Base-by-base conservation (phyloP, 2,797 vertebrate genomes). In the Propithecus perrieri region DNA sequence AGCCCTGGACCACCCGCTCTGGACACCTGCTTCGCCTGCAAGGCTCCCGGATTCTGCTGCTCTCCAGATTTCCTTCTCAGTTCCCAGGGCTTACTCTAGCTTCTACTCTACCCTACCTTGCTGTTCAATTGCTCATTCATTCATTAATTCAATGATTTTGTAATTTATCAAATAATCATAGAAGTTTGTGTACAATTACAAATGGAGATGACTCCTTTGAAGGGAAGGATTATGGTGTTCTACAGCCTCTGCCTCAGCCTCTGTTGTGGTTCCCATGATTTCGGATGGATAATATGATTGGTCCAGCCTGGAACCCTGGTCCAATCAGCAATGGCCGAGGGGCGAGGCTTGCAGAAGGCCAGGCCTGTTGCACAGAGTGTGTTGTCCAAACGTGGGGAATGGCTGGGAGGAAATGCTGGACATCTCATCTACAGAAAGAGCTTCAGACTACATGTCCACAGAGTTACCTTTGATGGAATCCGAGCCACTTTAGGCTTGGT, bases 81-180 rank as follows among this genome's bases (percentile, higher is more conserved):
- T 59, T 79, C 43, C 72, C 22, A 38, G 69, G 33, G 48, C 11
- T 61, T 13, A 18, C 33, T 81, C 33, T 55, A 46, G 9, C 24
- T 38, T 89, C 38, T 55, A 2, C 55, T 57, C 12, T 46, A 14
- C 18, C 3, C 74, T 48, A 78, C 4, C 30, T 72, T 85, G 41
- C 2, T 63, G 13, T 63, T 92, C 55, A 74, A 24, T 5, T 11
- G 5, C 46, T 83, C 90, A 55, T 59, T 94, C 28, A 71, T 61
- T 63, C 79, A 48, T 71, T 65, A 71, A 76, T 67, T 75, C 75
- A 86, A 2, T 55, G 57, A 95, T 41, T 71, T 76, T 38, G 59
- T 92, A 63, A 43, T 50, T 59, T 69, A 84, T 63, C 50, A 59
- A 22, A 57, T 33, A 41, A 38, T 67, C 35, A 67, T 2, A 55